phyloP scores from a whole-genome alignment of 2,888 invertebrate species.

The Petrolisthes manimaculis region DNA sequence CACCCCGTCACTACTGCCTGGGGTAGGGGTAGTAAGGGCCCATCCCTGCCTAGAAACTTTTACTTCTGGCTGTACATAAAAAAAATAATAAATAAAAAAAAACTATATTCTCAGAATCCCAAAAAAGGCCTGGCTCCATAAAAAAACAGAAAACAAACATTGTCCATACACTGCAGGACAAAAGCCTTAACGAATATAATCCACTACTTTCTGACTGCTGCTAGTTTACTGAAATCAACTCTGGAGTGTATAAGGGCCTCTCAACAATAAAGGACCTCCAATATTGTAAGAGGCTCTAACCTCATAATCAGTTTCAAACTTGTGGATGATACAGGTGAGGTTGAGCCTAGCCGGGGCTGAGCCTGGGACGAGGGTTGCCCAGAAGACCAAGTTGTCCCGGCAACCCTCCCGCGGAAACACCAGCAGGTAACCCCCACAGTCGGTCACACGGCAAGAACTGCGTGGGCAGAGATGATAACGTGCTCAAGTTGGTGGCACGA shows the following conservation, averaged over 20 bases:
- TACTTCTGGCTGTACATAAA: too few species aligned
- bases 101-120: too few species aligned
- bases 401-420: constrained; percentile 88
- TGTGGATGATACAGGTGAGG: constrained; percentile 84
- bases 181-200: too few species aligned
- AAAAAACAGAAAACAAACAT: too few species aligned
- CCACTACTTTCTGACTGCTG: background rate
- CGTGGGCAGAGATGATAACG: constrained; percentile 65
- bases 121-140: too few species aligned
- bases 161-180: too few species aligned
- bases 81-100: too few species aligned
- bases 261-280: background rate
- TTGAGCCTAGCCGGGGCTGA: constrained; percentile 75
- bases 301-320: constrained; percentile 94
- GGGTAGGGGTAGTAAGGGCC: too few species aligned
- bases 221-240: background rate
- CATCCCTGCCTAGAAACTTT: too few species aligned
- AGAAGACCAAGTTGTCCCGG: constrained; percentile 90
- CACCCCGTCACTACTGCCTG: too few species aligned
- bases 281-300: constrained; percentile 69
- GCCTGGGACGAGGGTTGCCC: constrained; percentile 80
- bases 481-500: background rate
- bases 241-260: too few species aligned
- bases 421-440: constrained; percentile 91
- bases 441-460: constrained; percentile 86